phyloP scores from a whole-genome alignment of 2,797 vertebrate genomes.

The Helarctos malayanus region DNA sequence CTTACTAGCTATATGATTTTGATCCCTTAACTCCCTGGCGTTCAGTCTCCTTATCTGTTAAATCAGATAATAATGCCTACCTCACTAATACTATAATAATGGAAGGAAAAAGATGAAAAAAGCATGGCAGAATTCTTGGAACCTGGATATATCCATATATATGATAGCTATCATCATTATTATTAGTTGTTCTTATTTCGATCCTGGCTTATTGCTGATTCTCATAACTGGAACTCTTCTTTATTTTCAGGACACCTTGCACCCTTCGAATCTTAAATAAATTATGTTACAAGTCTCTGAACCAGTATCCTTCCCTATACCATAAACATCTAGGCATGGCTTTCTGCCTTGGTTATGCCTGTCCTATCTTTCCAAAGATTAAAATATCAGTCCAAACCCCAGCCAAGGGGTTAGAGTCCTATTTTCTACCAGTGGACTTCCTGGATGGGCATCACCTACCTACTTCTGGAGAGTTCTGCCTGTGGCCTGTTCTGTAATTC shows the following conservation, averaged over 20 bases:
- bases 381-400: neutral
- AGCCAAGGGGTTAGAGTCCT: neutral
- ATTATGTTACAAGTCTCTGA: conserved; percentile 9
- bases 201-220: neutral
- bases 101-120: conserved; percentile 45
- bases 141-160: neutral
- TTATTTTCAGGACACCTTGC: neutral
- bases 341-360: neutral
- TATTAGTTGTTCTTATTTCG: conserved; percentile 10
- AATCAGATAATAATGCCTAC: neutral
- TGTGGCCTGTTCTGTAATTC: neutral
- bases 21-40: conserved; percentile 2
- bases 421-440: conserved; percentile 8
- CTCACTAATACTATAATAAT: conserved; percentile 11
- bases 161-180: neutral
- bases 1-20: conserved; percentile 19
- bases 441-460: neutral
- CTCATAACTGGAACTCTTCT: neutral
- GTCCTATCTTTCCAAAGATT: neutral
- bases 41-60: neutral
- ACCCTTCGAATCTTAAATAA: neutral
- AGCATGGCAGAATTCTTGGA: neutral
- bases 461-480: neutral
- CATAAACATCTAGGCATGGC: neutral
- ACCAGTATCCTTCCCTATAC: neutral